Base-by-base conservation (phyloP, 2,797 vertebrate species). In the Saxicola maurus region DNA sequence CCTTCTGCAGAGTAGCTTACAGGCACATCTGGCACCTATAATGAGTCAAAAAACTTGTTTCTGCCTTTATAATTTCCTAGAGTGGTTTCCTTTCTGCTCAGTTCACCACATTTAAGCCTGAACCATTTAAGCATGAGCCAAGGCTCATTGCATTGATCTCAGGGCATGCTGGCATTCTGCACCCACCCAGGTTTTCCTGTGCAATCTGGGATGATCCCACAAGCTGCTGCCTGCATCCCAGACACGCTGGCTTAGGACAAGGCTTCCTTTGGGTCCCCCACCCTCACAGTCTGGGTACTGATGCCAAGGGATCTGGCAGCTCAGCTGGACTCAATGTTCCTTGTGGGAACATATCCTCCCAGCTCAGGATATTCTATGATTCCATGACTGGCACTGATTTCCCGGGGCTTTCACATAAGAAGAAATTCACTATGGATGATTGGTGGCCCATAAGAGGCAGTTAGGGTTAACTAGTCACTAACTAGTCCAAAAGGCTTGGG, bases 261-360 rank as follows among this genome's bases (percentile, higher is more conserved):
- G 38, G 30, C 30, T 77, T 76, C 61, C 25, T 67, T 37, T 42
- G 57, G 30, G 30, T 67, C 14, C 17, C 27, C 7, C 31, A 51
- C 7, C 6, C 2, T 1, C 35, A 11, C 13, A 0, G 1, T n/a
- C 48, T 35, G 24, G 53, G 49, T 27, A 15, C 23, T 9, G 48
- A 7, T 59, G 31, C 55, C 37, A 45, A 17, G 30, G 40, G 30
- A 9, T 59, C 78, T 73, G 43, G 74, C 64, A 66, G 9, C 45
- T 55, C 55, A 48, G 24, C 40, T 67, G 35, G 9, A 6, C 48
- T 67, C 48, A 52, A 2, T 57, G 38, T 14, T 40, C 37, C 51
- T 51, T n/a, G 23, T 77, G 38, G 45, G 37, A 72, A 20, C n/a
- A 21, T 2, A 49, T 21, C 59, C 17, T 57, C 57, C 71, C 38